Evolutionary conservation across 1,140 invertebrate species (phyloP).

Genomic region (Plodia interpunctella): DNA sequence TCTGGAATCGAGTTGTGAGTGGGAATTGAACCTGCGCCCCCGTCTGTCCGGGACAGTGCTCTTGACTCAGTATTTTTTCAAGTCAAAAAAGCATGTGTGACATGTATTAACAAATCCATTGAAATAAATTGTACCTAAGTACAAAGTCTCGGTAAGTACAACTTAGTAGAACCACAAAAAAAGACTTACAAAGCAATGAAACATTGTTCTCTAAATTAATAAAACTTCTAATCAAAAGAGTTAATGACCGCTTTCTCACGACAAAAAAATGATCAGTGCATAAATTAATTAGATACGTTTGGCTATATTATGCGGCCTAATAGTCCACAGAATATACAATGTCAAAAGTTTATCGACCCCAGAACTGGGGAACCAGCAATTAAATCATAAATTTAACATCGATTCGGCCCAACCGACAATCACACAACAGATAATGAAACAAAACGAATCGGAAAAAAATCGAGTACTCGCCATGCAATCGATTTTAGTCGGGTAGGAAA

Average conservation of each 20-base stretch:
- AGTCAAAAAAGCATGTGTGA: too few species aligned
- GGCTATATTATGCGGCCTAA: slow-evolving; percentile 41
- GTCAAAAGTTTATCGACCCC: slow-evolving; percentile 42
- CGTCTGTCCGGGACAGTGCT: too few species aligned
- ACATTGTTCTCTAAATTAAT: too few species aligned
- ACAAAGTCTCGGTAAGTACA: too few species aligned
- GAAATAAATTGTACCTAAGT: too few species aligned
- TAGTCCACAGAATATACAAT: slow-evolving; percentile 25
- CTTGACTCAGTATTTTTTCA: too few species aligned
- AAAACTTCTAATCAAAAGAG: too few species aligned
- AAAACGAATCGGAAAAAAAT: slow-evolving; percentile 45
- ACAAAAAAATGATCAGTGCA: background rate
- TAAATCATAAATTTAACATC: slow-evolving; percentile 70
- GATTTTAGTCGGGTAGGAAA: slow-evolving; percentile 10
- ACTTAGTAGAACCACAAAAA: too few species aligned
- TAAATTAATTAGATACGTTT: slow-evolving; percentile 16
- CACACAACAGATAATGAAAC: slow-evolving; percentile 66
- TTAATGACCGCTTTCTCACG: background rate
- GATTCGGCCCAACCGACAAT: slow-evolving; percentile 66
- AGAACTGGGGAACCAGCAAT: slow-evolving; percentile 56
- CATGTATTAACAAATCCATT: too few species aligned
- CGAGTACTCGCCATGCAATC: slow-evolving; percentile 3
- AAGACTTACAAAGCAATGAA: too few species aligned
- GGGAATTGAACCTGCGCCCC: too few species aligned
- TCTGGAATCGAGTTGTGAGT: too few species aligned